Conservation (phyloP, 2,888 invertebrate species). For the Xestia ashworthii region DNA sequence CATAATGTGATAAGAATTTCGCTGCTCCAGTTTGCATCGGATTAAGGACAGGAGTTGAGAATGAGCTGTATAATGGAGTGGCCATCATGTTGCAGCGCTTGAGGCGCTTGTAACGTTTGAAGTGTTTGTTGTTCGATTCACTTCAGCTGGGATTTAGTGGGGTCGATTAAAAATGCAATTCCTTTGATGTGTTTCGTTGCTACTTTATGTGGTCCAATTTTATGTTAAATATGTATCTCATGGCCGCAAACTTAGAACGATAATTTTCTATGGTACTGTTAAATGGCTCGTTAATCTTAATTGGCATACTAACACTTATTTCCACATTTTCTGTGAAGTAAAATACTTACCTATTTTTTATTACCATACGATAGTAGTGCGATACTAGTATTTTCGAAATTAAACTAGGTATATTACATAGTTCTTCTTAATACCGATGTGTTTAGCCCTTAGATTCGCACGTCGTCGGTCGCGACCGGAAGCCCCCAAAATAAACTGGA, state of each 20-base stretch:
- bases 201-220: slow-evolving; percentile 20
- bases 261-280: slow-evolving; percentile 14
- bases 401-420: not conserved
- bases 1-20: slow-evolving; percentile 57
- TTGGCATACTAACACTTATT: not conserved
- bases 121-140: slow-evolving; percentile 58
- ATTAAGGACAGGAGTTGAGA: slow-evolving; percentile 31
- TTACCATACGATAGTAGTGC: too few species aligned
- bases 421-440: slow-evolving; percentile 4
- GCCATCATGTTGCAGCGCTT: slow-evolving; percentile 33
- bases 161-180: slow-evolving; percentile 41
- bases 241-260: not conserved
- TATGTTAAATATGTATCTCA: not conserved
- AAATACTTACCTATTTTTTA: not conserved
- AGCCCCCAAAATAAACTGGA: slow-evolving; percentile 87
- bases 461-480: slow-evolving; percentile 85
- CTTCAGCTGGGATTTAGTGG: slow-evolving; percentile 26
- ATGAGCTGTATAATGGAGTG: slow-evolving; percentile 46
- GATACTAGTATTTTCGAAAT: not conserved
- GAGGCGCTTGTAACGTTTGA: slow-evolving; percentile 32
- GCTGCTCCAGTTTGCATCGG: slow-evolving; percentile 39
- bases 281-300: slow-evolving; percentile 32
- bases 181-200: slow-evolving; percentile 34
- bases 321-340: not conserved
- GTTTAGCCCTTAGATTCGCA: slow-evolving; percentile 88